Percentiles rank a stretch among this genome's conserved stretches.
Evolutionary conservation across 2,888 invertebrate species (phyloP).

Genomic region (Camponotus fellah): DNA sequence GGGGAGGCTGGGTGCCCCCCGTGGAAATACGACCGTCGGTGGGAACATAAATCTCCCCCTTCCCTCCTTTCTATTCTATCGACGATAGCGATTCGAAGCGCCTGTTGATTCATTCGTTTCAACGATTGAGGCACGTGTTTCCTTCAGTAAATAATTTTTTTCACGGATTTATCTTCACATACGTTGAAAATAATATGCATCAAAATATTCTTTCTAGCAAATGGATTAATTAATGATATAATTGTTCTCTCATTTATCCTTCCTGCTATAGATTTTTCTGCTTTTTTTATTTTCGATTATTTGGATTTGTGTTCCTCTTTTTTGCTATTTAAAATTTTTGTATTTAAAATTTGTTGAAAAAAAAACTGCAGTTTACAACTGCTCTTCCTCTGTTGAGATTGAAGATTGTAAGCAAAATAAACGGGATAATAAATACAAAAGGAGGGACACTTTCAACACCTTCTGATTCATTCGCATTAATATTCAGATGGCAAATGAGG

Average conservation of each 20-base stretch:
- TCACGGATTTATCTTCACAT: background rate
- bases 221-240: background rate
- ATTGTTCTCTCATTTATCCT: background rate
- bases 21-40: conserved; percentile 50
- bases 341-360: background rate
- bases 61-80: conserved; percentile 24
- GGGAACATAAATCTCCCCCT: conserved; percentile 62
- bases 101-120: background rate
- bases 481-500: conserved; percentile 25
- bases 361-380: background rate
- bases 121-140: background rate
- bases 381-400: background rate
- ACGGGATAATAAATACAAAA: background rate
- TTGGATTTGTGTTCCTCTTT: background rate
- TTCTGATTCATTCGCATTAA: conserved; percentile 22
- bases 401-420: background rate
- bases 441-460: conserved; percentile 23
- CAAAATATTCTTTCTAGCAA: background rate
- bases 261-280: background rate
- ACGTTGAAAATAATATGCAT: background rate
- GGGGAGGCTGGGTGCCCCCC: conserved; percentile 29
- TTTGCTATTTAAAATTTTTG: background rate
- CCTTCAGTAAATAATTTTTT: background rate
- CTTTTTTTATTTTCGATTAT: background rate
- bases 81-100: background rate